Evolutionary conservation across 2,888 invertebrate species (phyloP).

Genomic region (Tuberolachnus salignus): DNA sequence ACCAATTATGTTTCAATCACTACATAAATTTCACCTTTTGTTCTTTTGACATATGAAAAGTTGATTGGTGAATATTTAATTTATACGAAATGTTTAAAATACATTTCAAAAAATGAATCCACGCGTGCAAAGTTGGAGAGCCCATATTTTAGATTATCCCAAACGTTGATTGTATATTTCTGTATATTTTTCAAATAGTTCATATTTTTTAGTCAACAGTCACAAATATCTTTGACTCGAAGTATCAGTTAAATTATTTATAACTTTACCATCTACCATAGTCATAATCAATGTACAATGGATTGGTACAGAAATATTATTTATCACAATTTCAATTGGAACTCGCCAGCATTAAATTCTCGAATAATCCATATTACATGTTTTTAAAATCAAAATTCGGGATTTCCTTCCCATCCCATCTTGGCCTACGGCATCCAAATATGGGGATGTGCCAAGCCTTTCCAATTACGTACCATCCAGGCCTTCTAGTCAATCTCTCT

Average conservation of each 20-base stretch:
- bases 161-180: background rate
- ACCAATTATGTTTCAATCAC: slow-evolving; percentile 7
- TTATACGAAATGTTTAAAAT: slow-evolving; percentile 22
- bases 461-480: too few relatives aligned
- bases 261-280: slow-evolving; percentile 37
- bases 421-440: too few relatives aligned
- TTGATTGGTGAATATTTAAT: slow-evolving; percentile 16
- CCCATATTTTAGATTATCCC: slow-evolving; percentile 6
- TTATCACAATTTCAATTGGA: slow-evolving; percentile 3
- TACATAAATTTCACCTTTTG: background rate
- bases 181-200: slow-evolving; percentile 24
- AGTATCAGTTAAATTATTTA: slow-evolving; percentile 25
- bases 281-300: slow-evolving; percentile 22
- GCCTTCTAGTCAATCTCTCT: too few relatives aligned
- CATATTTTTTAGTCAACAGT: slow-evolving; percentile 6
- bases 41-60: background rate
- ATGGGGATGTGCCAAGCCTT: too few relatives aligned
- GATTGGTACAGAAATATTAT: slow-evolving; percentile 14
- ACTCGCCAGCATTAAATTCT: too few relatives aligned
- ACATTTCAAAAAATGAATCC: slow-evolving; percentile 10
- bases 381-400: too few relatives aligned
- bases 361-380: too few relatives aligned
- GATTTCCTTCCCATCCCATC: too few relatives aligned
- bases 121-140: background rate
- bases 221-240: slow-evolving; percentile 17